phyloP scores from a whole-genome alignment of 23 tunicate genomes.

The Clavelina lepadiformis region DNA sequence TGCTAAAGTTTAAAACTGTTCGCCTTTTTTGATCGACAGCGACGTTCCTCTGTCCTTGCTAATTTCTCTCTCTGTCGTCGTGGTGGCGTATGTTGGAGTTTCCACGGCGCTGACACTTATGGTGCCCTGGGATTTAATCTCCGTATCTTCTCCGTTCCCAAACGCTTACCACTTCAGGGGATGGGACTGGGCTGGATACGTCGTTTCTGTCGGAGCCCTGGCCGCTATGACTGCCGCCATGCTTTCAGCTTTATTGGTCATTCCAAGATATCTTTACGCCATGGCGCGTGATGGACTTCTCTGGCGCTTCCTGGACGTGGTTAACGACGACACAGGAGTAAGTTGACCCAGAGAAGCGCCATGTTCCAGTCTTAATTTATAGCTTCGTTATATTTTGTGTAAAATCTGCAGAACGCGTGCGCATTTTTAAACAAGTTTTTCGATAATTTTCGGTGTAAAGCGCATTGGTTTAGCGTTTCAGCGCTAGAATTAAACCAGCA shows the following conservation, averaged over 20 bases:
- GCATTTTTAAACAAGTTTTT: too few relatives aligned
- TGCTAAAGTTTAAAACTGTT: too few relatives aligned
- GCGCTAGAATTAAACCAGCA: too few relatives aligned
- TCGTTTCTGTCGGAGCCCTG: conserved; percentile 55
- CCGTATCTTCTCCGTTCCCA: conserved; percentile 53
- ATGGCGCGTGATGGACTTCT: conserved; percentile 80
- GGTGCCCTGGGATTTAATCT: conserved; percentile 61
- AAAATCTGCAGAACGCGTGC: too few relatives aligned
- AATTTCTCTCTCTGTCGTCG: conserved; percentile 36
- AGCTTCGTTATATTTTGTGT: too few relatives aligned
- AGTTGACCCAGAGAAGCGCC: too few relatives aligned
- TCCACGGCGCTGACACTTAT: conserved; percentile 67
- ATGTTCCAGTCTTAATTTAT: too few relatives aligned
- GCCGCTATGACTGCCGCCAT: conserved; percentile 48
- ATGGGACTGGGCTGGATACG: conserved; percentile 70
- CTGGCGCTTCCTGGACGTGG: conserved; percentile 25
- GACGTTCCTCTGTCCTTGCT: conserved; percentile 68
- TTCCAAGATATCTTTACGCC: conserved; percentile 59
- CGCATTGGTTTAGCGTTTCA: too few relatives aligned
- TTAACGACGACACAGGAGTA: conserved; percentile 57
- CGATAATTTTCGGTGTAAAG: too few relatives aligned
- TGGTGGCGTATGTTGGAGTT: conserved; percentile 47
- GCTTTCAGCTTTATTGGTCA: conserved; percentile 27
- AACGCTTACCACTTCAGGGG: conserved; percentile 30
- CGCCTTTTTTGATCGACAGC: too few relatives aligned